Percentiles rank a stretch among this genome's conserved stretches.
These are phyloP conservation scores for Zosterops lateralis DNA, from an alignment of 2,113 vertebrate genomes.

Conservation along the genomic window DNA sequence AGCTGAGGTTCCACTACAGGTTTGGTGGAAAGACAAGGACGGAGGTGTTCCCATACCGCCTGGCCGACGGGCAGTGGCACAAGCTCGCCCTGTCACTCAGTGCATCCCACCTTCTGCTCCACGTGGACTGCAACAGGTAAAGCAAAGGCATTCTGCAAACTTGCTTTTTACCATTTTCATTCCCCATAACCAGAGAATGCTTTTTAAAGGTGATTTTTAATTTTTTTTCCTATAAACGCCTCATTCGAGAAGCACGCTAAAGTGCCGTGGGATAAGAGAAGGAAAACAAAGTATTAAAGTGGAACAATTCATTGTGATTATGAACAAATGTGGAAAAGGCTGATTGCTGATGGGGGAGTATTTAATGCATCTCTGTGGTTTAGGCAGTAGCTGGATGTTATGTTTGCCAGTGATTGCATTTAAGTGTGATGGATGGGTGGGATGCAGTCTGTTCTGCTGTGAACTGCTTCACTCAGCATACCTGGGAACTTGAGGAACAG, in stretches of 20 bases:
- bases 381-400: conserved; percentile 32
- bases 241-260: neutral
- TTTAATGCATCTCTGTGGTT: conserved; percentile 52
- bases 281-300: conserved; percentile 68
- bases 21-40: conserved; percentile 84
- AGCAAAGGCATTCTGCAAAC: neutral
- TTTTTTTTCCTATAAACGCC: neutral
- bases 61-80: conserved; percentile 93
- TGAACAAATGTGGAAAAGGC: conserved; percentile 62
- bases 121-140: conserved; percentile 94
- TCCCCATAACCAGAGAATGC: too few relatives aligned
- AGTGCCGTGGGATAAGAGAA: neutral
- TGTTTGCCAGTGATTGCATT: conserved; percentile 55
- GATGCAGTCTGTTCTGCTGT: conserved; percentile 19
- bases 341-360: conserved; percentile 70
- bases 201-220: neutral
- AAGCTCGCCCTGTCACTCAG: conserved; percentile 87
- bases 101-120: conserved; percentile 87
- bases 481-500: neutral
- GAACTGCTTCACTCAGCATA: neutral
- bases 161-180: neutral
- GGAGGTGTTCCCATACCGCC: conserved; percentile 90
- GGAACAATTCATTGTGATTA: conserved; percentile 56
- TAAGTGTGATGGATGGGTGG: conserved; percentile 54
- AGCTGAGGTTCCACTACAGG: conserved; percentile 90